Base-by-base conservation (phyloP, 2,797 vertebrate species). In the Bovichtus variegatus region DNA sequence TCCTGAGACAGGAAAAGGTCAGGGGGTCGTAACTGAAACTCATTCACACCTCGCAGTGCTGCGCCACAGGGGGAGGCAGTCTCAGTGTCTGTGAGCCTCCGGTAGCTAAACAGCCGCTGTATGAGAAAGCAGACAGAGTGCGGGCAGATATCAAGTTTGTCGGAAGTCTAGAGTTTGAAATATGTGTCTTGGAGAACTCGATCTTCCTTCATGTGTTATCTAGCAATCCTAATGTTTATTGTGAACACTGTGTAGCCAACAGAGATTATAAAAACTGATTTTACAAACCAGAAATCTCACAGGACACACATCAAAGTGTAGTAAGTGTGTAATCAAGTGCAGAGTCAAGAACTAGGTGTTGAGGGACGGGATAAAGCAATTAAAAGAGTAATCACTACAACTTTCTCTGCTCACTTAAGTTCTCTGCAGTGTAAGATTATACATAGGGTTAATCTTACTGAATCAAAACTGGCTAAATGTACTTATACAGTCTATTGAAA, bases 1-100 rank as follows among this genome's bases (percentile, higher is more conserved):
- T 85, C 85, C 82, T 59, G 68, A 88, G 85, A 92, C 90, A 91
- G 85, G 81, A 89, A 89, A 25, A 75, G 91, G 90, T 93, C 84
- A 88, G 44, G 69, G 71, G 91, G 87, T 93, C 85, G 3, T 41
- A 92, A 82, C 85, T 86, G 88, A 89, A 73, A 81, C 83, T 87
- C 89, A 90, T 92, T 94, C 88, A 91, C 90, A 92, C 90, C 90
- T 89, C 84, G 51, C 59, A 65, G 83, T 19, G 19, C 68, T 70
- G 74, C 71, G 5, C 80, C 54, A 59, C 40, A 27, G 80, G 76
- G 76, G 77, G 70, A 55, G 44, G 55, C 6, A 13, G 69, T 68
- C 65, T 81, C 76, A 65, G 73, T 53, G 73, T 72, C 70, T 74
- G 76, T 40, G 64, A 83, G 83, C 61, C 64, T 78, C 80, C 63